Base-by-base conservation (phyloP, 2,797 vertebrate species). In the Alauda arvensis region DNA sequence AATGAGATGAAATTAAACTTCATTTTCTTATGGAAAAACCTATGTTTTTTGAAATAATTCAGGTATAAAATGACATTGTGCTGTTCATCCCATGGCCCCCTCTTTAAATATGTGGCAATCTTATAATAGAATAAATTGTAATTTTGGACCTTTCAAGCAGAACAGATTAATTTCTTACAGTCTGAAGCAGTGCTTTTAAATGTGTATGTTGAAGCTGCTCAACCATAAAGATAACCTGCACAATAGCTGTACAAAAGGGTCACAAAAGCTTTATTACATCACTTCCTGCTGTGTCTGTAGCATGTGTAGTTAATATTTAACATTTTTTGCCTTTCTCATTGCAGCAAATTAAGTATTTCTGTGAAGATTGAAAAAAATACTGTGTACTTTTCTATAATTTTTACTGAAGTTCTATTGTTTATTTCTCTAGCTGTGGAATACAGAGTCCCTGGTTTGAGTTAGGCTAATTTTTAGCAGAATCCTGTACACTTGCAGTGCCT, bases 31-130 rank as follows among this genome's bases (percentile, higher is more conserved):
- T 18, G 10, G 28, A 71, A 76, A 83, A 23, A 34, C 8, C 3
- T 19, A 25, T 24, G 3, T 21, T 20, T 78, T 87, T 71, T 55
- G 0, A 71, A 71, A 39, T 55, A 40, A 61, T 79, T 85, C n/a
- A 20, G 55, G 9, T 49, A 61, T 5, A 42, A 68, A 77, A 68
- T 51, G 34, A 17, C 19, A 37, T 20, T 23, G 14, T 63, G 8
- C 3, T 63, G 14, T 70, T 52, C 8, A 69, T n/a, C 8, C 18
- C 8, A 25, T 10, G 7, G 3, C 6, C 0, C 5, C 2, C 5
- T 9, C 9, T 33, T 57, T 14, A 57, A 76, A 34, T 72, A 57
- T 17, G 24, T 4, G 3, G 2, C 43, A 8, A 26, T 56, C 28
- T 33, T 52, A 28, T n/a, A 59, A 33, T 12, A 63, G 7, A 26